Evolutionary conservation across 2,888 invertebrate species (phyloP), one percentile per base, ranked within the genome.

Genomic region (Melieria crassipennis): DNA sequence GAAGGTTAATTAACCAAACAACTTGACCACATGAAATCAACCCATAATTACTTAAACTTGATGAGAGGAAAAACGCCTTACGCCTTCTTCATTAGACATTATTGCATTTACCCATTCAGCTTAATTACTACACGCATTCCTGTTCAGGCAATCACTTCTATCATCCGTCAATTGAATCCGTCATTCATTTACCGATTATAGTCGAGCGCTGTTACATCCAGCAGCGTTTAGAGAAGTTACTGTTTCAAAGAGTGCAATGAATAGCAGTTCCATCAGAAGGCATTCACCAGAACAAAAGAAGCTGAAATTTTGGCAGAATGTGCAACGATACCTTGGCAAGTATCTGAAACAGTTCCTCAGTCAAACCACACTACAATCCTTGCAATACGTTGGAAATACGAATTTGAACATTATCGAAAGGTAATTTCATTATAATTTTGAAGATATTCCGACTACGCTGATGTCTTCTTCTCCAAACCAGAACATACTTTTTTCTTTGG

Each of bases 401-500:
- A 4, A 42, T 9, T 9, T 4, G 4, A n/a, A 55, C 6, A 6
- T n/a, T 55, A 7, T 55, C 9, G 30, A 3, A 13, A 58, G 11
- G n/a, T 43, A 60, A 9, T 60, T 10, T 11, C 45, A 10, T 42
- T 4, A 11, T 7, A 43, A 9, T 43, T n/a, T 6, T 5, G 42
- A 42, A 47, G 4, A 7, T 43, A 57, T 56, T 16, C 5, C 30
- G 45, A 5, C 42, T 56, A 47, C 45, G 50, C 55, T 46, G 30
- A 30, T 16, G 13, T 1, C 2, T 46, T 55, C 55, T n/a, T 48
- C 46, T 61, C 65, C 56, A 73, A 79, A 1, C 30, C 74, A 92
- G 93, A 81, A 86, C 91, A 64, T 94, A 93, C 85, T 94, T 94
- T 91, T 86, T 91, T 47, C 78, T 90, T 1, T 90, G 93, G 0